These are phyloP conservation scores for Endomychus coccineus DNA, from an alignment of 2,888 invertebrate genomes.

Conservation along the genomic window DNA sequence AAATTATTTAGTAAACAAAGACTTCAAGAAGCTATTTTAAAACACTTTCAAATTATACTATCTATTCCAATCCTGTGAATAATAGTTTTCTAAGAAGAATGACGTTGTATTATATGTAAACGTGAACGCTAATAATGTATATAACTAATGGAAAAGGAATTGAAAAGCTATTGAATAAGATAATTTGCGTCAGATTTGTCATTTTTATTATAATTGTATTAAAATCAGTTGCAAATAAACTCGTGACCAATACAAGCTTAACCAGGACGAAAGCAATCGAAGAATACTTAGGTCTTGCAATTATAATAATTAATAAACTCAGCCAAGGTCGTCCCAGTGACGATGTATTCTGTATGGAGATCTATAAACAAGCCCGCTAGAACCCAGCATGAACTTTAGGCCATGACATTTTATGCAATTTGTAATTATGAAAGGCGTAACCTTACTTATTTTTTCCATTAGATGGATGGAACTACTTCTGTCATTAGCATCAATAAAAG, in stretches of 20 bases:
- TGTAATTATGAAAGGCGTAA: conserved; percentile 37
- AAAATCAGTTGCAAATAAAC: conserved; percentile 12
- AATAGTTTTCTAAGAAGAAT: no score
- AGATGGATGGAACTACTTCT: conserved; percentile 23
- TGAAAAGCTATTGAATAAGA: conserved; percentile 11
- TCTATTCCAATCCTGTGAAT: no score
- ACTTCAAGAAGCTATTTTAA: no score
- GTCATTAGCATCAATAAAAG: no score
- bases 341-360: conserved; percentile 31
- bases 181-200: conserved; percentile 15
- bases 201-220: conserved; percentile 14
- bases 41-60: no score
- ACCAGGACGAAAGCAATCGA: conserved; percentile 15
- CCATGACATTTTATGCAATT: conserved; percentile 39
- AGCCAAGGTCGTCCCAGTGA: conserved; percentile 32
- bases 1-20: no score
- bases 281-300: conserved; percentile 25
- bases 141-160: conserved; percentile 13
- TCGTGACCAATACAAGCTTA: conserved; percentile 12
- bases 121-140: no score
- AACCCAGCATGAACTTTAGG: conserved; percentile 35
- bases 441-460: conserved; percentile 25
- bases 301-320: conserved; percentile 33
- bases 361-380: no score
- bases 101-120: no score